These are phyloP conservation scores for Podargus strigoides DNA, from an alignment of 2,797 vertebrate species.

Conservation along the genomic window DNA sequence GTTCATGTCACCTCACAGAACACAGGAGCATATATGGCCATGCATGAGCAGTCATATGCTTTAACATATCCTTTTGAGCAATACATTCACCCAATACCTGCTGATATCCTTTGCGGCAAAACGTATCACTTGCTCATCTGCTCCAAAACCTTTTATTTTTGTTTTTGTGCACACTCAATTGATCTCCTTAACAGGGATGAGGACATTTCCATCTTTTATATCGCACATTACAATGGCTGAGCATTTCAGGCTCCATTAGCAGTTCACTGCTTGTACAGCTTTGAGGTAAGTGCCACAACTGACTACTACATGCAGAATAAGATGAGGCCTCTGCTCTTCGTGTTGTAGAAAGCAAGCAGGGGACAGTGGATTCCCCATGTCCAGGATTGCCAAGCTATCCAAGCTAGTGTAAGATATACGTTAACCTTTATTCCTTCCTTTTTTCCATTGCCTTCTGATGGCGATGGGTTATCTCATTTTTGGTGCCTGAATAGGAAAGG, in stretches of 20 bases:
- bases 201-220: not conserved
- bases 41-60: rapidly evolving
- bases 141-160: not conserved
- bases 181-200: not conserved
- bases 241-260: not conserved
- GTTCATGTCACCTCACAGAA: no score
- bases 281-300: not conserved
- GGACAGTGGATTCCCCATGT: not conserved
- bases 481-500: not conserved
- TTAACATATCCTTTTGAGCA: not conserved
- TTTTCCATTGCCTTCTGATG: not conserved
- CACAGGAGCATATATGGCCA: not conserved
- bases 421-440: not conserved
- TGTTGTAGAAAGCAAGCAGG: not conserved
- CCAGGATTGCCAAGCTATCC: not conserved
- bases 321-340: not conserved
- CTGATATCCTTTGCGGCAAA: not conserved
- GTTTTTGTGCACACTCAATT: not conserved
- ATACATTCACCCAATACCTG: rapidly evolving
- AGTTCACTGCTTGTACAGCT: not conserved
- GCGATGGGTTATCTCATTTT: not conserved
- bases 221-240: not conserved
- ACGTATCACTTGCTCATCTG: not conserved
- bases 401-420: rapidly evolving
- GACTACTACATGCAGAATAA: rapidly evolving